Base-by-base conservation (phyloP, 1,140 invertebrate genomes). In the Orchesella cincta region DNA sequence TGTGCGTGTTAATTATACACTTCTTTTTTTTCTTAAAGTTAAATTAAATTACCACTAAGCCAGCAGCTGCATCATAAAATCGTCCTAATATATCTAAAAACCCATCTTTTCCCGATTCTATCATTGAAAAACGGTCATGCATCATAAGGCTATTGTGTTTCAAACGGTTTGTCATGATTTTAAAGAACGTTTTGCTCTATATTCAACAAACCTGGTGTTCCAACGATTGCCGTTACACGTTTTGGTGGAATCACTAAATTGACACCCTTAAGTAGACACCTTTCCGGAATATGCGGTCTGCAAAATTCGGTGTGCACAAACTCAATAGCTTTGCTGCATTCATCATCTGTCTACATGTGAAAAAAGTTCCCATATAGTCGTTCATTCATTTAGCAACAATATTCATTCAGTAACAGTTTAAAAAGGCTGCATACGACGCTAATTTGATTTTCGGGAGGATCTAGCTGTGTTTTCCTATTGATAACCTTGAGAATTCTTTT, bases 131-230 rank as follows among this genome's bases (percentile, higher is more conserved):
- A n/a, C 14, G 5, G n/a, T 57, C n/a, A 8, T 18, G 23, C n/a
- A 26, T 14, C 54, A 57, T 26, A 57, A 46, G 18, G 5, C 5
- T 46, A 8, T 5, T 5, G 5, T 86, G 84, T 20, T 88, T 74
- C 16, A 88, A 80, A 33, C 83, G 81, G 12, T 86, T 80, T 16
- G 82, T 80, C 1, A 86, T 87, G 35, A 80, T 82, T 79, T 87
- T 87, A 14, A 85, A 85, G 80, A 84, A 85, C 3, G 86, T 87
- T 81, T 84, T 86, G 8, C 83, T 74, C 2, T 87, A 87, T 8
- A 87, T 85, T 31, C 88, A 77, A 1, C 86, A 87, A 12, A 88
- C 83, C 0, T 85, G 87, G 75, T 86, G 80, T 28, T 86, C 87
- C 73, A n/a, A 54, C 39, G 20, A 54, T 74, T 74, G 51, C 54